Evolutionary conservation across 2,797 vertebrate genomes (phyloP), one percentile per base, ranked within the genome.

Genomic region (Myiotriccus ornatus): DNA sequence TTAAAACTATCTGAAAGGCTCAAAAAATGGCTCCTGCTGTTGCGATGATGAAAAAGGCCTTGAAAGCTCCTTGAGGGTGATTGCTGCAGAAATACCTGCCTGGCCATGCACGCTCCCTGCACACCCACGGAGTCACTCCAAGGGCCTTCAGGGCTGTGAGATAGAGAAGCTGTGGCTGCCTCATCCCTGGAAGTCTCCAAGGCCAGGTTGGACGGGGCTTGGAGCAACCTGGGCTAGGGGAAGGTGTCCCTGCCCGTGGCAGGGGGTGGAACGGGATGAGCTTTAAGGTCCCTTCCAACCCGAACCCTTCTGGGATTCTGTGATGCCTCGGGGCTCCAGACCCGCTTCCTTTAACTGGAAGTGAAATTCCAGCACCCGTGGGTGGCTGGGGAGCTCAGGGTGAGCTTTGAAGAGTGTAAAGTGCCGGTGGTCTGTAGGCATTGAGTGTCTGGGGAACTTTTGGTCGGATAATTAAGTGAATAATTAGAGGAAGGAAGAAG

Each of bases 221-320:
- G 43, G 78, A 56, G n/a, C 71, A 50, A 0, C 14, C 37, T 50
- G 57, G 64, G 37, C 9, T 1, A 4, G 14, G 39, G 65, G 65
- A 3, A 64, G 20, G 9, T 25, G 27, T 56, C 56, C 78, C 11
- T 75, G 70, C 27, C 21, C 11, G 0, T 21, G 70, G 70, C 32
- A 43, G 16, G 25, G 19, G 10, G 6, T n/a, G 30, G 47, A 1
- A 25, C 0, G 0, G 22, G 20, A 1, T 52, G 64, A 7, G 5
- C 4, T 77, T 77, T 50, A 7, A 53, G 50, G 37, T 57, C 8
- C 16, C 17, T 57, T 27, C 39, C 73, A 22, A 6, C 24, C 34
- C 18, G 23, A 2, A 14, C 52, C 18, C 6, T 19, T 5, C 28
- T 34, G 64, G 44, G 24, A 32, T 46, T 65, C 46, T 35, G 30